Conservation (phyloP, 92 coral and sea anemone genomes). For the Bergia sp. region DNA sequence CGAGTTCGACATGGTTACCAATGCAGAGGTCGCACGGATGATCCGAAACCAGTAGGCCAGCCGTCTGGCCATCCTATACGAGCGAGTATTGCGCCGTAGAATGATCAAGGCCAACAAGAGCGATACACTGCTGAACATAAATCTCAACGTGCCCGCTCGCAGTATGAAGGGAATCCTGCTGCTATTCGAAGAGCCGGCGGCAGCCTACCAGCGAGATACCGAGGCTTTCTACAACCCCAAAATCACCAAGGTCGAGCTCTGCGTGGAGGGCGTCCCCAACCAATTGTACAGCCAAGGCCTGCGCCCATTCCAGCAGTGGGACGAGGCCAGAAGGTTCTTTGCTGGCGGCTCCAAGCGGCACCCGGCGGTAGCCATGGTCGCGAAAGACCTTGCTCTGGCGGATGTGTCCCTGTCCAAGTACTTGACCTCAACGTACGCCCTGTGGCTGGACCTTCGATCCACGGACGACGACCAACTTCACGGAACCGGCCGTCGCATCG, state of each 20-base stretch:
- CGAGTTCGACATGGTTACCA: constrained; percentile 21
- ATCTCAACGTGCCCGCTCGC: too few species aligned
- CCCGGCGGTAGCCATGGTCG: not conserved
- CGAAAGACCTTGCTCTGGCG: not conserved
- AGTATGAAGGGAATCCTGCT: too few species aligned
- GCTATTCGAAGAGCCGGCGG: too few species aligned
- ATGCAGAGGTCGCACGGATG: not conserved
- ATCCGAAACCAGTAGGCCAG: not conserved
- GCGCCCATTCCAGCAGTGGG: not conserved
- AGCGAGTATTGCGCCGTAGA: not conserved
- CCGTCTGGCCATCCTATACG: too few species aligned
- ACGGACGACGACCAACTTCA: not conserved
- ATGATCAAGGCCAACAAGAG: too few species aligned
- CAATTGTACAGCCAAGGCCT: not conserved
- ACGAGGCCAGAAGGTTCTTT: not conserved
- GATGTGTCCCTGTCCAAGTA: not conserved
- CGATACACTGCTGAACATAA: too few species aligned
- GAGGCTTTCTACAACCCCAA: not conserved
- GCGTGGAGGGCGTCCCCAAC: not conserved
- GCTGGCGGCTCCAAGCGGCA: not conserved
- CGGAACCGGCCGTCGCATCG: not conserved
- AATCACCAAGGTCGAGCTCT: not conserved
- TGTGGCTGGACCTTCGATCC: not conserved
- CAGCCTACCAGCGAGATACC: too few species aligned
- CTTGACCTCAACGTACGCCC: not conserved